A percentile compares a stretch with the other conserved stretches of the same genome.
These are phyloP conservation scores for Trichopoda pennipes DNA, from an alignment of 2,888 invertebrate genomes.

Conservation along the genomic window DNA sequence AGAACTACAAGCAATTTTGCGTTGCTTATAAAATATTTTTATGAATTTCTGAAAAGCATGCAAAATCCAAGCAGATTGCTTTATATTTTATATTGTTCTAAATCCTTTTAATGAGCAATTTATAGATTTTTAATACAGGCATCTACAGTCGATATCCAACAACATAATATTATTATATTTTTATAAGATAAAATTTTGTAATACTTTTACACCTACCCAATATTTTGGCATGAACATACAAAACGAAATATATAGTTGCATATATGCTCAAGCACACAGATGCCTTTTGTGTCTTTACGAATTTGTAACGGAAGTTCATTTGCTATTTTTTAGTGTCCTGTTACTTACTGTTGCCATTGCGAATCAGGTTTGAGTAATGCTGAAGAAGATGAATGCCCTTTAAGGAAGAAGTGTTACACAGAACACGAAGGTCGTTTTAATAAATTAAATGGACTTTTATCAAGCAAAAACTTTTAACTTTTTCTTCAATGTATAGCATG, in stretches of 20 bases:
- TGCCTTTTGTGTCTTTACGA: constrained; percentile 35
- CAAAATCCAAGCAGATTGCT: no score
- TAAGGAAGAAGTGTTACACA: constrained; percentile 29
- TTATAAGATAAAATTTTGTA: no score
- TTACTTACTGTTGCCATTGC: constrained; percentile 29
- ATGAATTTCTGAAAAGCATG: no score
- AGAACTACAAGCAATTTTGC: no score
- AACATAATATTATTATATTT: no score
- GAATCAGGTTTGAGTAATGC: constrained; percentile 46
- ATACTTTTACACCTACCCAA: not conserved
- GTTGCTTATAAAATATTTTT: no score
- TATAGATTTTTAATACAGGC: no score
- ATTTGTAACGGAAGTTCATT: constrained; percentile 65
- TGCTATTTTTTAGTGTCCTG: constrained; percentile 62
- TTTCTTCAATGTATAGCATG: no score
- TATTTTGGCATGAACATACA: not conserved
- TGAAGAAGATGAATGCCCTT: constrained; percentile 65
- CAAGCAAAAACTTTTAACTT: no score
- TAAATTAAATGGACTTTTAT: not conserved
- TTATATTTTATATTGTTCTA: no score
- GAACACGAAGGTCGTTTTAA: not conserved
- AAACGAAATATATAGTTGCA: not conserved
- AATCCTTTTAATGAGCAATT: no score
- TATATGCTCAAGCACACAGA: not conserved
- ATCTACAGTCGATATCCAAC: no score